Base-by-base conservation (phyloP, 2,888 invertebrate genomes). In the Isoperla grammatica region DNA sequence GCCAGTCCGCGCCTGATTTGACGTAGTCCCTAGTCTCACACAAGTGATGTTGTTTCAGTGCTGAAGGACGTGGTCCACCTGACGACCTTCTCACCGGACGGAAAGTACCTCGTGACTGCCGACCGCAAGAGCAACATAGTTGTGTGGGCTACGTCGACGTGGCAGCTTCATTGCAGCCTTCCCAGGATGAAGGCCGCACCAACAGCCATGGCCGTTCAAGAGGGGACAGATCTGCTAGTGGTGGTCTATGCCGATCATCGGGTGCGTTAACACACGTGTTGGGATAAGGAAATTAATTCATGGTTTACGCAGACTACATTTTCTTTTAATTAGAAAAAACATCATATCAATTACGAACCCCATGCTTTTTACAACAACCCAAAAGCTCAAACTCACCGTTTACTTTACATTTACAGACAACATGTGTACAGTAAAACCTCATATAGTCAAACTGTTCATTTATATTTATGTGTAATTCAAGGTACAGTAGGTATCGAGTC, bases 181-280 rank as follows among this genome's bases (percentile, higher is more conserved):
- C 94, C 94, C 0, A 82, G 78, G 29, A 87, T 89, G 70, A 74
- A 76, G 11, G 85, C 81, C 62, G 79, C 85, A 39, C 85, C 88
- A 0, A 87, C 88, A 0, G 88, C 91, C 0, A 68, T 94, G 65
- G 79, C 83, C 1, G 78, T 93, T 45, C 84, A 87, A 69, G 78
- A 80, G 15, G 72, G 72, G 8, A 74, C 75, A 1, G 78, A 81
- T 4, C 79, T 79, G 45, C 72, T 94, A 6, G 79, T 90, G 35
- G 78, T 88, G 9, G 83, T 82, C 2, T 93, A 92, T 75, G 80
- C 89, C 0, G 88, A 95, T 76, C 87, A 88, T 68, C 87, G 85
- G 81, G 90, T 89, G 73, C 69, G 69, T n/a, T n/a, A n/a, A n/a
- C n/a, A n/a, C n/a, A n/a, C n/a, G 65, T 58, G 17, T 49, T 39